Conservation (phyloP, 2,888 invertebrate genomes). For the Priocnemis perturbator region DNA sequence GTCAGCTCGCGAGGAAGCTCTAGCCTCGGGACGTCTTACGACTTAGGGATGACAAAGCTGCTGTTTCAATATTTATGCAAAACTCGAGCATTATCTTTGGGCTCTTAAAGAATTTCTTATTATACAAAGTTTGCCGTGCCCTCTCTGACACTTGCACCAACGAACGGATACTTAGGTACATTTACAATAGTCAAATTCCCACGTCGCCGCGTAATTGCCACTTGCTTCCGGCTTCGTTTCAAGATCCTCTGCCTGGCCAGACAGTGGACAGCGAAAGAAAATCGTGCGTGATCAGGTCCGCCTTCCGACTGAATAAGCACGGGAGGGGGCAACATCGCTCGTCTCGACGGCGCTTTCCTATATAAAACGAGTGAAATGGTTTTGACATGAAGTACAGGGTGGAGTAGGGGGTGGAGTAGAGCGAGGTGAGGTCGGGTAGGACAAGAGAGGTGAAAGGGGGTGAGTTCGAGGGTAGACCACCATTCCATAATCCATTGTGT, state of each 20-base stretch:
- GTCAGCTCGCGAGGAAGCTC: no score
- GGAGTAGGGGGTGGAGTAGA: conserved; percentile 21
- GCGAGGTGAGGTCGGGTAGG: conserved; percentile 9
- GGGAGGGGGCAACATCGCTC: conserved; percentile 26
- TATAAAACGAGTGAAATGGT: conserved; percentile 72
- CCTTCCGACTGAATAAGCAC: background rate
- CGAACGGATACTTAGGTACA: background rate
- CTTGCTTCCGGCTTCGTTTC: background rate
- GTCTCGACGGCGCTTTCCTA: conserved; percentile 50
- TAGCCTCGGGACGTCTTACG: no score
- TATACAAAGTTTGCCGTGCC: no score
- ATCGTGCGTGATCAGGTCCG: conserved; percentile 12
- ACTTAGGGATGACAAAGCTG: no score
- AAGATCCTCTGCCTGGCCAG: background rate
- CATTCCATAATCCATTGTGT: conserved; percentile 74
- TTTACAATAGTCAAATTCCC: background rate
- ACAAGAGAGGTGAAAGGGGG: conserved; percentile 10
- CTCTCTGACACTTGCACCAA: no score
- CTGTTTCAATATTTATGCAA: no score
- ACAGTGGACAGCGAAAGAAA: background rate
- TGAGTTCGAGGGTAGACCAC: conserved; percentile 36
- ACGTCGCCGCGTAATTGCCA: background rate
- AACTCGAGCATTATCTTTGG: no score
- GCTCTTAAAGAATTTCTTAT: no score
- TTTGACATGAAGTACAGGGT: conserved; percentile 68